Evolutionary conservation across 2,113 vertebrate genomes (phyloP).

Genomic region (Chloroceryle aenea): DNA sequence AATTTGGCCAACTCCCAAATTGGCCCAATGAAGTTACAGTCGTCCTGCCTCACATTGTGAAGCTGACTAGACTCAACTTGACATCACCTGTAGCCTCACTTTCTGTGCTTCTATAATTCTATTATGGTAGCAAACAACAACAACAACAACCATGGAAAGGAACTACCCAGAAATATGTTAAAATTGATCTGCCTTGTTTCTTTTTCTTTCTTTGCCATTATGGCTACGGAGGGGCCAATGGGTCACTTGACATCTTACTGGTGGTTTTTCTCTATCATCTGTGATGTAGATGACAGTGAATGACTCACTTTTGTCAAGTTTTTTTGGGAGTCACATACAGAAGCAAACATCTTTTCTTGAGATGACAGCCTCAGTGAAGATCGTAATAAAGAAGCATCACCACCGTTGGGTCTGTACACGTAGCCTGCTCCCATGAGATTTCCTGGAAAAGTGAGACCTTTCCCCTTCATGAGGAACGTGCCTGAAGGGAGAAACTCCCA

Average conservation of each 20-base stretch:
- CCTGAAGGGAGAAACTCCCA: slow-evolving; percentile 47
- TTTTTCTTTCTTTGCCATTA: not conserved
- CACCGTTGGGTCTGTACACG: slow-evolving; percentile 44
- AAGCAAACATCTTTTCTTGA: slow-evolving; percentile 33
- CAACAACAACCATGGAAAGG: not conserved
- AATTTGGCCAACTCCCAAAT: not conserved
- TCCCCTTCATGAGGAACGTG: slow-evolving; percentile 17
- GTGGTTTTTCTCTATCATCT: not conserved
- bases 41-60: not conserved
- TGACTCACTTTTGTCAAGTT: slow-evolving; percentile 55
- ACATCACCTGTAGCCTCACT: not conserved
- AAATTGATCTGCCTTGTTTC: not conserved
- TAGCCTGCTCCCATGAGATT: slow-evolving; percentile 33
- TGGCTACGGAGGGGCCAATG: not conserved
- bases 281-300: not conserved
- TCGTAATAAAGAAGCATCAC: not conserved
- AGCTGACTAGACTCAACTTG: not conserved
- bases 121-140: not conserved
- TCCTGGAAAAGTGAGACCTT: slow-evolving; percentile 46
- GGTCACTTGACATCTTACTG: not conserved
- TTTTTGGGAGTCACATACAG: slow-evolving; percentile 11
- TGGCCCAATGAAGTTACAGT: not conserved
- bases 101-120: not conserved
- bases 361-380: slow-evolving; percentile 38
- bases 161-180: not conserved